These are phyloP conservation scores for cat (Felis catus) DNA, from an alignment of 2,113 vertebrate genomes.

Conservation along the genomic window F.catus_Fca126_mat1.0 CM031412.1:189351001-189351500, in stretches of 20 bases:
- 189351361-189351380: background rate
- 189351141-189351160: background rate
- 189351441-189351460: background rate
- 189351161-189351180: background rate
- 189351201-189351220: background rate
- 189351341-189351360: background rate
- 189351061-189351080: background rate
- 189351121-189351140: background rate
- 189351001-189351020: background rate
- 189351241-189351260: no score
- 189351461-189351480: background rate
- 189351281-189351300: background rate
- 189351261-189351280: background rate
- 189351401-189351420: background rate
- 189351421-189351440: background rate
- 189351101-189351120: rapidly evolving
- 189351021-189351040: background rate
- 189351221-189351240: background rate
- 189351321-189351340: background rate
- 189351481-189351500: background rate
- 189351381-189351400: background rate
- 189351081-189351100: background rate
- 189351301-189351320: background rate
- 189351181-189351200: no score
- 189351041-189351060: background rate